Conservation (phyloP, 2,888 invertebrate species). For the Parochlus steinenii region DNA sequence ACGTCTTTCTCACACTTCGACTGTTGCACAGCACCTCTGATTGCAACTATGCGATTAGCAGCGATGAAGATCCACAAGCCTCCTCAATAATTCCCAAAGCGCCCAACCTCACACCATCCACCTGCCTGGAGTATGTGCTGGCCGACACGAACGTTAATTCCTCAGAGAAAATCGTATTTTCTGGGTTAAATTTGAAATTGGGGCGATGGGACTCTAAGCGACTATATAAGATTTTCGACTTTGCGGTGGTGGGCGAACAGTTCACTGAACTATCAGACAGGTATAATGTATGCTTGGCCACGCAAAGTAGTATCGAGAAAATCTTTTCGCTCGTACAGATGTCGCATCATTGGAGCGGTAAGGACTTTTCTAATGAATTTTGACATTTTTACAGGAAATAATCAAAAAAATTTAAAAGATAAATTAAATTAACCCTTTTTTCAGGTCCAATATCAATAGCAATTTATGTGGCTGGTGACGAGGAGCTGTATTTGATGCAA, state of each 20-base stretch:
- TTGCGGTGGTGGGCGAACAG: constrained; percentile 48
- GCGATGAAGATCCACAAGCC: constrained; percentile 14
- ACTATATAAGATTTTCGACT: constrained; percentile 55
- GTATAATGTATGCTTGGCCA: constrained; percentile 56
- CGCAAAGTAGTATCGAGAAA: constrained; percentile 72
- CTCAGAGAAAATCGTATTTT: constrained; percentile 30
- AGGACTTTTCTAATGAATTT: too few relatives aligned
- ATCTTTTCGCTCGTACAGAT: constrained; percentile 61
- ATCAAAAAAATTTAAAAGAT: background rate
- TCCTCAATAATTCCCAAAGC: constrained; percentile 16
- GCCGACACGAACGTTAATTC: constrained; percentile 24
- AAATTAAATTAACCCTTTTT: constrained; percentile 47
- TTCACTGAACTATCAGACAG: constrained; percentile 42
- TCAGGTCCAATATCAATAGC: constrained; percentile 72
- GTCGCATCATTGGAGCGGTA: constrained; percentile 56
- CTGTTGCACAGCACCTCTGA: constrained; percentile 36
- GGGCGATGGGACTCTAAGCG: constrained; percentile 60
- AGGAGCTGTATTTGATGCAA: constrained; percentile 55
- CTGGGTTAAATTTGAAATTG: constrained; percentile 43
- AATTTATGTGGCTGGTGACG: constrained; percentile 60
- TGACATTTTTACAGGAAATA: background rate
- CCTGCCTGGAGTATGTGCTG: constrained; percentile 15
- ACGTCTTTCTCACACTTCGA: constrained; percentile 40
- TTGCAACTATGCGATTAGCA: constrained; percentile 20
- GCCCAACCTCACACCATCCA: constrained; percentile 15